Evolutionary conservation across 2,888 invertebrate genomes (phyloP), one percentile per base, ranked within the genome.

Genomic region (Ceratothoa steindachneri): DNA sequence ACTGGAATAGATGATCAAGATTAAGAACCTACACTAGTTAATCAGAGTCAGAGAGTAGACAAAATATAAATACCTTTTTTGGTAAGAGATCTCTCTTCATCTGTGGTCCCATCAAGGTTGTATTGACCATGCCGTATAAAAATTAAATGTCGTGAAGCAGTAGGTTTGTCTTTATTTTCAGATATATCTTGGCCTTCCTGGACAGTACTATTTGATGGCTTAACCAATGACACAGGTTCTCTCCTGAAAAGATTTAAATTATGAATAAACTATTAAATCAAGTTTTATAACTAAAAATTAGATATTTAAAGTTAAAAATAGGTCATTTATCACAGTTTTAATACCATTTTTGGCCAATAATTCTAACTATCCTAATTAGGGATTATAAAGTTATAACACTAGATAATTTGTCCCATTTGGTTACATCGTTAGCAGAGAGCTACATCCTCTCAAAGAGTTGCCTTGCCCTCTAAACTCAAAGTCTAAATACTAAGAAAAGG

Each of bases 81-180:
- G 0, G 97, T 97, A 12, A 97, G 88, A 70, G 86, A 69, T 22
- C 80, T 55, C n/a, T 81, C 75, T 9, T 64, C 29, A 67, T 81
- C 81, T 0, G 41, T 29, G 9, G 67, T 41, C 3, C 78, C 81
- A 2, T 79, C 72, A 2, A 81, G 71, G 82, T 94, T 88, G 83
- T 98, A 99, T 84, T 98, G 97, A 0, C 98, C 99, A 84, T 99
- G 98, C 53, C 98, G 88, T 75, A 98, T 91, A 19, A 98, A 87
- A 81, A 98, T 88, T 69, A 98, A 84, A 84, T 97, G 93, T n/a
- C 97, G 85, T 0, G 88, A 87, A 0, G 90, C 90, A 81, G 83
- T 87, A 0, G 88, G 85, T 81, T 87, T 89, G 0, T 86, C 85
- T 73, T 88, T 88, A 81, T 91, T 90, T 30, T 89, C 12, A n/a